Evolutionary conservation across 53 echinoderm and acorn worm species (phyloP).

Genomic region (Echinarachnius parma): DNA sequence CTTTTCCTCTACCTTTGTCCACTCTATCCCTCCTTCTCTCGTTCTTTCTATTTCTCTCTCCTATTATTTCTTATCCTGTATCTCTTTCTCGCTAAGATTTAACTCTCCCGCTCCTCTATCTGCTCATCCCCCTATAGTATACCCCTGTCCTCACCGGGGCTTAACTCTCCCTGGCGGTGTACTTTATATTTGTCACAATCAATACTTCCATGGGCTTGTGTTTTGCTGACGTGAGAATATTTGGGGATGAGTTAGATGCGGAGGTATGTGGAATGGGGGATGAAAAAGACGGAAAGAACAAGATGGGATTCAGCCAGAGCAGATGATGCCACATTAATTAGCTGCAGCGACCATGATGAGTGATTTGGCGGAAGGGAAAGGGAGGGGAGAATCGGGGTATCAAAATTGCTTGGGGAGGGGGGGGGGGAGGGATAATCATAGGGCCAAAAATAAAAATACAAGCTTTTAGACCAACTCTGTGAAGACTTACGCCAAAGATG

Average conservation of each 20-base stretch:
- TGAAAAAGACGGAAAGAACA: slow-evolving; percentile 5
- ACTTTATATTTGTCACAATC: slow-evolving; percentile 44
- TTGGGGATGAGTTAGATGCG: slow-evolving; percentile 32
- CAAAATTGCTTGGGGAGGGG: background rate
- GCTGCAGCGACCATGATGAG: slow-evolving; percentile 17
- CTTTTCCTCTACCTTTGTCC: background rate
- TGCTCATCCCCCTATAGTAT: background rate
- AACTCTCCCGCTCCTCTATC: background rate
- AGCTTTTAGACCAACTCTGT: background rate
- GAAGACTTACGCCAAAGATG: no score
- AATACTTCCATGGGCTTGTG: slow-evolving; percentile 40
- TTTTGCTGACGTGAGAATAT: slow-evolving; percentile 53
- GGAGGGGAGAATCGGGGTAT: background rate
- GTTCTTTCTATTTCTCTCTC: background rate
- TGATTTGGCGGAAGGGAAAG: slow-evolving; percentile 14
- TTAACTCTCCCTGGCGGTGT: slow-evolving; percentile 32
- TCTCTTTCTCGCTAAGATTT: background rate
- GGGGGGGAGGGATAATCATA: background rate
- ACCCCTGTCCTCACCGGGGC: background rate
- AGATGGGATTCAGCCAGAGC: slow-evolving; percentile 7
- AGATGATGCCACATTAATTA: slow-evolving; percentile 13
- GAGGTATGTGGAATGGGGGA: slow-evolving; percentile 23
- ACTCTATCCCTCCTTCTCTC: background rate
- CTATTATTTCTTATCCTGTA: background rate
- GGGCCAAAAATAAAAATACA: no score